A percentile compares a stretch with the other conserved stretches of the same genome.
Conservation (phyloP, 2,888 invertebrate genomes). For the Dicyrtoma fusca region DNA sequence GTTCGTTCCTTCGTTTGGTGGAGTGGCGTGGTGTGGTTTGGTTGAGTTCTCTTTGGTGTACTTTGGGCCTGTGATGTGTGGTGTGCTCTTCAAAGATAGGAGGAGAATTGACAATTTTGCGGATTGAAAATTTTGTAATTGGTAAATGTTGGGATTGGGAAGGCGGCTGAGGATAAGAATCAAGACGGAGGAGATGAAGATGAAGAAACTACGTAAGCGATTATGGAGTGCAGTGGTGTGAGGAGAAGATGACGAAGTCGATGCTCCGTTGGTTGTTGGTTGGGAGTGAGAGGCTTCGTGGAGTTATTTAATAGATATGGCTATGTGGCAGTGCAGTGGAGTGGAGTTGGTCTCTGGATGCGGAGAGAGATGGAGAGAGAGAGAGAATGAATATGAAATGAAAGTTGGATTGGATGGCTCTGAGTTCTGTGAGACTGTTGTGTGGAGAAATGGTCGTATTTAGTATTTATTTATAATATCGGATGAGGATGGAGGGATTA, state of each 20-base stretch:
- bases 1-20: too few species aligned
- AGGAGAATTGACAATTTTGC: too few species aligned
- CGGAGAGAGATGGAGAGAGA: not conserved
- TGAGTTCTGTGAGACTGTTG: not conserved
- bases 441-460: slow-evolving; percentile 4
- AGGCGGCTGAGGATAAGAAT: not conserved
- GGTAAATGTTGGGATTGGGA: not conserved
- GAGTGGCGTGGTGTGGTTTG: too few species aligned
- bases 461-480: slow-evolving; percentile 10
- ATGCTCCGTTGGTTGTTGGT: not conserved
- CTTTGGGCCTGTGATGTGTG: too few species aligned
- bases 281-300: not conserved
- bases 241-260: not conserved
- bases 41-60: too few species aligned
- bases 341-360: not conserved
- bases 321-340: slow-evolving; percentile 4
- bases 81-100: too few species aligned
- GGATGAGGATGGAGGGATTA: slow-evolving; percentile 17
- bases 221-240: not conserved
- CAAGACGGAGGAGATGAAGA: not conserved
- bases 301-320: too few species aligned
- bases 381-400: slow-evolving; percentile 5
- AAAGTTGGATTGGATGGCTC: not conserved
- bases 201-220: not conserved
- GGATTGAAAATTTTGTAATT: too few species aligned